Evolutionary conservation across 1,140 invertebrate genomes (phyloP).

Genomic region (Nephotettix cincticeps): DNA sequence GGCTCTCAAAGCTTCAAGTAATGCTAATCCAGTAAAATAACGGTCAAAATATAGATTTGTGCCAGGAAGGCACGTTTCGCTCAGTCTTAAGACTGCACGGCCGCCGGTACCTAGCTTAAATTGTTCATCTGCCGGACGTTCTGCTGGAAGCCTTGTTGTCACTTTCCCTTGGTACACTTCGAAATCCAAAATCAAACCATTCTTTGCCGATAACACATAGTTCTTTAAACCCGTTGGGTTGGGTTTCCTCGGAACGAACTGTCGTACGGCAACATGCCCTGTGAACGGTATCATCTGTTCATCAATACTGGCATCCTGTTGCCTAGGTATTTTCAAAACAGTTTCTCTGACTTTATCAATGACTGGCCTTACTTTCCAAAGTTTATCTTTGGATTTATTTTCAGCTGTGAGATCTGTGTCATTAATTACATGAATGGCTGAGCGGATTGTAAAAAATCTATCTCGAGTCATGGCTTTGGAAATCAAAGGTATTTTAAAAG

Average conservation of each 20-base stretch:
- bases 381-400: slow-evolving; percentile 3
- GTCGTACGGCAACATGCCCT: slow-evolving; percentile 32
- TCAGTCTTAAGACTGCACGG: not conserved
- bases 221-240: slow-evolving; percentile 35
- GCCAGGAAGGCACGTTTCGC: not conserved
- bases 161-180: not conserved
- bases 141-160: not conserved
- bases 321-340: not conserved
- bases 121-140: not conserved
- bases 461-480: slow-evolving; percentile 1
- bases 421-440: not conserved
- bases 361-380: slow-evolving; percentile 26
- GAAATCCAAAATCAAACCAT: not conserved
- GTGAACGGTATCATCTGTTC: slow-evolving; percentile 40
- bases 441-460: slow-evolving; percentile 22
- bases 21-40: not conserved
- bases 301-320: slow-evolving; percentile 32
- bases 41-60: not conserved
- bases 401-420: too few species aligned
- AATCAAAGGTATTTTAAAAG: not conserved
- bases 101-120: not conserved
- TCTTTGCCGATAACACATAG: not conserved
- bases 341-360: slow-evolving; percentile 1
- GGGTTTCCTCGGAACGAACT: slow-evolving; percentile 37
- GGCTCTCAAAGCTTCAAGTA: slow-evolving; percentile 8